Conservation (phyloP, 2,888 invertebrate species). For the Blomia tropicalis region DNA sequence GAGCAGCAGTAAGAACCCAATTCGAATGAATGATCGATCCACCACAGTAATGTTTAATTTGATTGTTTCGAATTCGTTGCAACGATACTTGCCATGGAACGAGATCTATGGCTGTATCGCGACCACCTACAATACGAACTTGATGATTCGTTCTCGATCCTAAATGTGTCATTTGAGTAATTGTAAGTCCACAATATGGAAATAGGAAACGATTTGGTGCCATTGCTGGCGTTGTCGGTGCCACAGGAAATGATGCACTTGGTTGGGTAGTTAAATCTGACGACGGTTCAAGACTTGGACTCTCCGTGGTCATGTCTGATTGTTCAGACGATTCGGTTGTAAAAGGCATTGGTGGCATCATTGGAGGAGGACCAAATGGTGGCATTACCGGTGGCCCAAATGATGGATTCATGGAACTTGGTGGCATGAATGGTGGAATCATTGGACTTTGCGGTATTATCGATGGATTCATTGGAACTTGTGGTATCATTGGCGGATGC, state of each 20-base stretch:
- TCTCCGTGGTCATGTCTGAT: not conserved
- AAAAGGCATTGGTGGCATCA: not conserved
- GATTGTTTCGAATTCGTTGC: constrained; percentile 10
- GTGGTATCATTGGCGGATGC: not conserved
- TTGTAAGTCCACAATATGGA: not conserved
- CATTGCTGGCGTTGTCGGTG: not conserved
- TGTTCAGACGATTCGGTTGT: no score
- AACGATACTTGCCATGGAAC: constrained; percentile 25
- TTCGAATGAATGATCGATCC: constrained; percentile 21
- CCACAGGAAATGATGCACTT: not conserved
- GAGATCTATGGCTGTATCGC: not conserved
- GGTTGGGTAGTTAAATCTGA: not conserved
- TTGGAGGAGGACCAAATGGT: not conserved
- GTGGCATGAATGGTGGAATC: not conserved
- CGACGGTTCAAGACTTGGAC: not conserved
- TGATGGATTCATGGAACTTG: not conserved
- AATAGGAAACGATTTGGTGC: not conserved
- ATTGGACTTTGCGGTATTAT: not conserved
- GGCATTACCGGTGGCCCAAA: not conserved
- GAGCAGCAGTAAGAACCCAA: constrained; percentile 25
- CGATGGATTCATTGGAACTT: not conserved
- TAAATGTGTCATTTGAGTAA: not conserved
- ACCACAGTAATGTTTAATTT: constrained; percentile 24
- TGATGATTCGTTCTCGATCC: not conserved
- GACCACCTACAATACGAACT: constrained; percentile 23